Evolutionary conservation across 2,113 vertebrate genomes (phyloP), one percentile per base, ranked within the genome.

Genomic region (Psilopsiagon aurifrons): DNA sequence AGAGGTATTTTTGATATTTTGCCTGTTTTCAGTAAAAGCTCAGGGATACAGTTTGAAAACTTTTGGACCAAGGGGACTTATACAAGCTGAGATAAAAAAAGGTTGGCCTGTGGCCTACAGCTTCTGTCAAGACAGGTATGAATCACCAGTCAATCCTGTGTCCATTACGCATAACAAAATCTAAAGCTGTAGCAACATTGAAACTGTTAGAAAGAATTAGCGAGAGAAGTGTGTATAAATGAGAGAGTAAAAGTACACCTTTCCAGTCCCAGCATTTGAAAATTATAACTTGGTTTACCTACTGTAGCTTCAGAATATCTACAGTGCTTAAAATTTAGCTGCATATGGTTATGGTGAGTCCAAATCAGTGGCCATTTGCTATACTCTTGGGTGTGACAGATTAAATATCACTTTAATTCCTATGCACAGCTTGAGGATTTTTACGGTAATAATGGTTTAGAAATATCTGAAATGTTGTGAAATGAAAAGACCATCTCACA

Each of bases 101-200:
- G 29, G 31, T 5, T 1, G 52, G 13, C 11, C 33, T 0, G 0
- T 49, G 47, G 22, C 46, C 60, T 20, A 22, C 13, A 55, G 35
- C 12, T 67, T 78, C 41, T 71, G 11, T 49, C 11, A 43, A 49
- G 66, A 33, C 25, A 3, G 6, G 7, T 35, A 17, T 18, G 39
- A 83, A 35, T 39, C 60, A 44, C 41, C 8, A 25, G 51, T 25
- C 52, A 27, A 39, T 23, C 52, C 41, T 29, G 24, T 63, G 66
- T 62, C 60, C 28, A 18, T 68, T 63, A 11, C 2, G 0, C 10
- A 18, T n/a, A 78, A 31, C 19, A 24, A 74, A 73, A n/a, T n/a
- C 43, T 46, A 35, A 59, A 81, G 17, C 27, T 63, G 17, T 60
- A 83, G 51, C 52, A 41, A 29, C 43, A 69, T 51, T 57, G n/a